Evolutionary conservation across 2,888 invertebrate genomes (phyloP), one percentile per base, ranked within the genome.

Genomic region (Heliconius hortense): DNA sequence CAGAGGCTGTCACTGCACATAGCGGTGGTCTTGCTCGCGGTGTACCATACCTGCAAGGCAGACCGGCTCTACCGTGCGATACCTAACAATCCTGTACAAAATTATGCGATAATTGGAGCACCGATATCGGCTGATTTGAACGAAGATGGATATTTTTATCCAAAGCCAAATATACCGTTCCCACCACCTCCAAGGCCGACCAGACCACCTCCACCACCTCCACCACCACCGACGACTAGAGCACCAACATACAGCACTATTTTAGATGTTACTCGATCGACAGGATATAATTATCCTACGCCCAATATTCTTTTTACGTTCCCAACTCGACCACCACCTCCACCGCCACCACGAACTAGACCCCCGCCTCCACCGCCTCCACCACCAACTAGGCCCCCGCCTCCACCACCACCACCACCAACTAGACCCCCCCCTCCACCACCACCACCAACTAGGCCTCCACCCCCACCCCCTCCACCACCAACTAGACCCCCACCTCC

Each of bases 1-100:
- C 93, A 94, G 94, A 94, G 92, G 90, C 88, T 93, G 87, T 91
- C 91, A 87, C 89, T 93, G 90, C 92, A 91, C 76, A 78, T 93
- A 79, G 90, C 90, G 82, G 92, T 90, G 88, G 88, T 93, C 78
- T 86, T 93, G 78, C 85, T 93, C 84, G 90, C 92, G 82, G 89
- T 90, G 83, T 89, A 86, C 85, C 87, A 86, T 84, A 88, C 90
- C 78, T 89, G 91, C 85, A 86, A 80, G 64, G 92, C 90, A 64
- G 89, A 91, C 73, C 88, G 91, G 28, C 78, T 81, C 26, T 78
- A 80, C 56, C 86, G 91, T 69, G 93, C 90, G 59, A 92, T 93
- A 79, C 87, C 86, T 39, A 89, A 85, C 80, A 86, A 85, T 81
- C 84, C 90, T 7, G 88, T 82, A 79, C 89, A 89, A 78, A 94